Percentiles rank a stretch among this genome's conserved stretches.
phyloP scores from a whole-genome alignment of 64 coral and sea anemone species.

The Astreopora myriophthalma region DNA sequence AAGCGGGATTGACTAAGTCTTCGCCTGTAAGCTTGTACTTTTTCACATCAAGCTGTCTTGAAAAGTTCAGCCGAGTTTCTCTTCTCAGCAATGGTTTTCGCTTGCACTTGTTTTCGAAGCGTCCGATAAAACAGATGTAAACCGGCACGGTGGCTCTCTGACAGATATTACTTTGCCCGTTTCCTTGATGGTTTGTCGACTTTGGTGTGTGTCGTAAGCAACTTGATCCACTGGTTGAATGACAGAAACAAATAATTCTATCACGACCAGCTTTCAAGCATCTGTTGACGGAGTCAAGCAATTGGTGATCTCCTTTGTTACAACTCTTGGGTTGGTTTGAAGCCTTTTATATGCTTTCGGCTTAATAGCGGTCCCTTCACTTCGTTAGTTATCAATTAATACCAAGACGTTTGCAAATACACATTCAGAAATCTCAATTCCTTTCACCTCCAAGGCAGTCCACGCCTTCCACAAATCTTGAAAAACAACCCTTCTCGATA shows the following conservation, averaged over 20 bases:
- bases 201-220: neutral
- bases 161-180: neutral
- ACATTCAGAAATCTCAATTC: neutral
- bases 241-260: conserved; percentile 11
- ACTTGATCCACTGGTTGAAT: neutral
- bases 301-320: neutral
- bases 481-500: neutral
- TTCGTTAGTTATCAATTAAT: conserved; percentile 21
- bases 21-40: neutral
- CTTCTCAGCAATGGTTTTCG: too few species aligned
- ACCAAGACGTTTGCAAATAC: neutral
- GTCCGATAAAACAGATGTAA: neutral
- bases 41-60: neutral
- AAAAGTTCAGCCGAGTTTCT: too few species aligned
- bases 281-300: neutral
- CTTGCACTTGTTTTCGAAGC: neutral
- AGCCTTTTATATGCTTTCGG: neutral
- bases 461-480: neutral
- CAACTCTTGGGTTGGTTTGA: neutral
- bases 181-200: neutral
- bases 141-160: neutral
- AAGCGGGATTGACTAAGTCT: neutral
- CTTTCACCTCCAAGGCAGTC: neutral
- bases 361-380: conserved; percentile 9
- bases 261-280: conserved; percentile 5